Evolutionary conservation across 2,888 invertebrate species (phyloP), one percentile per base, ranked within the genome.

Genomic region (Octonoba sinensis): DNA sequence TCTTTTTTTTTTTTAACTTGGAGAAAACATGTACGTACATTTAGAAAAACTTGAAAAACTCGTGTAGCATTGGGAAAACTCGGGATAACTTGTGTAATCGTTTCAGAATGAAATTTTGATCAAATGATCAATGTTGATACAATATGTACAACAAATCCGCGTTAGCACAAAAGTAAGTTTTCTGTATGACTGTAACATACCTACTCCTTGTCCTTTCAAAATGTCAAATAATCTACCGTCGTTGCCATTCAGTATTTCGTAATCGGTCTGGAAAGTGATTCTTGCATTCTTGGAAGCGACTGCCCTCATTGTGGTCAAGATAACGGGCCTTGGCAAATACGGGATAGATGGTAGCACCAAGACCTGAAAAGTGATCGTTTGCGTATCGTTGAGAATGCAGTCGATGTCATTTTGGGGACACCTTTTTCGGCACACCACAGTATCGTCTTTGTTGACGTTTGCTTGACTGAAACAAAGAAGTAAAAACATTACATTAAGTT

Each of bases 161-260:
- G n/a, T n/a, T n/a, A n/a, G n/a, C n/a, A n/a, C n/a, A n/a, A n/a
- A n/a, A n/a, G 27, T 27, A 27, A 27, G 3, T 3, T 27, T 27
- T 2, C 6, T 27, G 36, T 36, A 36, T 36, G 36, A 36, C 8
- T 36, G 36, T 11, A 20, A 82, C 84, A 69, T 36, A 77, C 84
- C 84, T 3, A 82, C 77, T 56, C 84, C 84, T 47, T 84, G 69
- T n/a, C 82, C 82, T 36, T 56, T 73, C 36, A 84, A 62, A 13
- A 84, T 73, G 49, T 84, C 84, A 49, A 84, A 84, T 3, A 60
- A 22, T 8, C 49, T 24, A 1, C 54, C n/a, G 4, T 67, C 59
- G 44, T 81, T 84, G 13, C 82, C 84, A n/a, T 66, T 59, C 8
- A 82, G 20, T 24, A 84, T 76, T 3, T 44, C 54, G 46, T 69